Conservation (phyloP, 2,113 vertebrate genomes). For the Pteropus alecto region DNA sequence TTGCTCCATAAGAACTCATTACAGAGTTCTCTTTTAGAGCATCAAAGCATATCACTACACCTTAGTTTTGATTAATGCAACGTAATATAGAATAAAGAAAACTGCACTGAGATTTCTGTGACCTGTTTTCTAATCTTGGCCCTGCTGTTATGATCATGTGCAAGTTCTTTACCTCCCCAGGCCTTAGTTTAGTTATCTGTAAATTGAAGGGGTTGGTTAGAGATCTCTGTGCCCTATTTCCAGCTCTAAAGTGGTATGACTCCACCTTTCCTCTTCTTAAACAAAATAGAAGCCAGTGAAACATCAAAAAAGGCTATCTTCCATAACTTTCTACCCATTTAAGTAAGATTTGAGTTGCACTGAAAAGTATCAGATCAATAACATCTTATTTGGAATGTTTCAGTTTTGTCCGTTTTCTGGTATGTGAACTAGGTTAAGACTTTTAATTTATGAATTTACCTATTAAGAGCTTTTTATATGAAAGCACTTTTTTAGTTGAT, state of each 20-base stretch:
- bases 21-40: not conserved
- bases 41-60: not conserved
- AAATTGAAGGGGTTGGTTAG: conserved; percentile 18
- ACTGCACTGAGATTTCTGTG: not conserved
- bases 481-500: not conserved
- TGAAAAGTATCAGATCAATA: not conserved
- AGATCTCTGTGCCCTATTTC: not conserved
- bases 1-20: not conserved
- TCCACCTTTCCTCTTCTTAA: not conserved
- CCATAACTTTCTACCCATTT: not conserved
- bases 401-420: not conserved
- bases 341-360: not conserved
- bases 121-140: conserved; percentile 27
- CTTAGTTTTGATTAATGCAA: not conserved
- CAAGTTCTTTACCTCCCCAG: not conserved
- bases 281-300: not conserved
- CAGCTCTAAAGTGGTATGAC: not conserved
- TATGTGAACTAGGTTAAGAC: not conserved
- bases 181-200: not conserved
- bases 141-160: not conserved
- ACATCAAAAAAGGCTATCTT: not conserved
- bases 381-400: not conserved
- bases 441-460: not conserved
- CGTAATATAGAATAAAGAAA: not conserved
- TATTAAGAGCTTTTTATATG: not conserved